These are phyloP conservation scores for Ceratina australensis DNA, from an alignment of 1,140 invertebrate genomes.

Conservation along the genomic window DNA sequence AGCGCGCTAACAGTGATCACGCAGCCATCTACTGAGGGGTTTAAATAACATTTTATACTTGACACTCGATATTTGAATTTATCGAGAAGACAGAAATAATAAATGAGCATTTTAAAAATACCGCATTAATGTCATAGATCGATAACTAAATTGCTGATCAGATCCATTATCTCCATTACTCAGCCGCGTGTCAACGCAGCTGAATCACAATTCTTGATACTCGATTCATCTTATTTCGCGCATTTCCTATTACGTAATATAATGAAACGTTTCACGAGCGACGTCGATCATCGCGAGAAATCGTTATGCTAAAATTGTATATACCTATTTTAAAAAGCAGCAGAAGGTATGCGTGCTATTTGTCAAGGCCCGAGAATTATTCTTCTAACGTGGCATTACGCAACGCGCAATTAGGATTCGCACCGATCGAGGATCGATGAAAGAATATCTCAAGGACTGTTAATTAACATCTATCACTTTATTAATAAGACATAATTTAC, in stretches of 20 bases:
- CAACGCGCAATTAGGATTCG: neutral
- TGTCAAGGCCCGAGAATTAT: too few species aligned
- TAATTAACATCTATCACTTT: constrained; percentile 34
- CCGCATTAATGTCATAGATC: too few species aligned
- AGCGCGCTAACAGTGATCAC: neutral
- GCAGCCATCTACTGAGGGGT: neutral
- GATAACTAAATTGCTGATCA: too few species aligned
- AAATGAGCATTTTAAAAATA: too few species aligned
- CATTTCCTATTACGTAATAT: neutral
- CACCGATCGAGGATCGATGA: neutral
- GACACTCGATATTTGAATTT: too few species aligned
- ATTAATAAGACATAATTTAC: constrained; percentile 46
- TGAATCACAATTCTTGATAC: too few species aligned
- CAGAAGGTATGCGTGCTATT: neutral
- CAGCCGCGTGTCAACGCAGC: too few species aligned
- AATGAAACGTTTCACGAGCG: neutral
- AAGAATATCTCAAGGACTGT: constrained; percentile 16
- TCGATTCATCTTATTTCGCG: neutral
- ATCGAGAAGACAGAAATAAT: neutral
- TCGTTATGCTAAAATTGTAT: neutral
- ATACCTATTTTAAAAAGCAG: neutral
- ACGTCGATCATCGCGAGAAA: neutral
- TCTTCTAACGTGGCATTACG: neutral
- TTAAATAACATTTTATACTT: neutral
- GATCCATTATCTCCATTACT: too few species aligned